These are phyloP conservation scores for Caretta caretta DNA, from an alignment of 2,113 vertebrate species.

Conservation along the genomic window DNA sequence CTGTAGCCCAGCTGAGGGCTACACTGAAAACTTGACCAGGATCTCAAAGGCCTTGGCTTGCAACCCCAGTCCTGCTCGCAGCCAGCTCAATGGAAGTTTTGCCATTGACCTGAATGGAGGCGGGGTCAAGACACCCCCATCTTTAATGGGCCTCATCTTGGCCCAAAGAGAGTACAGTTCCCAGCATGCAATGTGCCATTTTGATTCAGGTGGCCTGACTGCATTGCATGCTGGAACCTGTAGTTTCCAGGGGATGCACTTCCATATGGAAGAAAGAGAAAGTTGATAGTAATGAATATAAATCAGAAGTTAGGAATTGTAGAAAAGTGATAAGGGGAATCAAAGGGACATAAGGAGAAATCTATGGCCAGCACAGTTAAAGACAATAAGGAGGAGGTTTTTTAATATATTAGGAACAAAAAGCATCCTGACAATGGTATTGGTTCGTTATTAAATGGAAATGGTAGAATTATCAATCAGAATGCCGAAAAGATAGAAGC, in stretches of 20 bases:
- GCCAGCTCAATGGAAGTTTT: background rate
- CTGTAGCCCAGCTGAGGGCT: background rate
- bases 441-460: background rate
- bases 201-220: background rate
- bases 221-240: background rate
- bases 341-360: background rate
- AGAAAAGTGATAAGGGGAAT: background rate
- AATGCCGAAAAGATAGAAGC: background rate
- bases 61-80: background rate
- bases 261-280: background rate
- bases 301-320: background rate
- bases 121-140: background rate
- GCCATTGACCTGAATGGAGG: background rate
- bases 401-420: background rate
- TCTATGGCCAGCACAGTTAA: background rate
- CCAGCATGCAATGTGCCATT: background rate
- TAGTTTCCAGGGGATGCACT: background rate
- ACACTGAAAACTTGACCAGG: background rate
- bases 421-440: background rate
- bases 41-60: background rate
- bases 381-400: background rate
- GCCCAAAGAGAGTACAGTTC: background rate
- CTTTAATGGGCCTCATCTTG: background rate
- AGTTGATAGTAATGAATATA: background rate
- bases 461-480: background rate